Conservation (phyloP, 2,888 invertebrate species). For the Acleris laterana region DNA sequence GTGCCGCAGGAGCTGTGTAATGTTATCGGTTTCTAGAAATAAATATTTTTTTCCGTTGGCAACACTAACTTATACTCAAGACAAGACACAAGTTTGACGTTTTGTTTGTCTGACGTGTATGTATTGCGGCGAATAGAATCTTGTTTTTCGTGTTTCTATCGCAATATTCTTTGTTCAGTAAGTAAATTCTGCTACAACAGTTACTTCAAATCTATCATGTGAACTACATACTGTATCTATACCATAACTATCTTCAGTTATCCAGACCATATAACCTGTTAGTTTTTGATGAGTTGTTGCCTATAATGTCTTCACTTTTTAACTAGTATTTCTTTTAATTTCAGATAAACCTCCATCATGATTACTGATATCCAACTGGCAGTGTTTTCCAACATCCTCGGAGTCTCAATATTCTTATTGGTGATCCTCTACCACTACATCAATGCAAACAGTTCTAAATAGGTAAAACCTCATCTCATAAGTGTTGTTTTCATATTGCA, state of each 20-base stretch:
- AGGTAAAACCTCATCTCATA: conserved; percentile 39
- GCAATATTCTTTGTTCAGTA: conserved; percentile 8
- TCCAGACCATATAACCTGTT: neutral
- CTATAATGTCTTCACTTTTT: neutral
- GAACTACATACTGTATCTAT: neutral
- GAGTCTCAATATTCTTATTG: conserved; percentile 94
- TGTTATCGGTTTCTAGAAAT: conserved; percentile 14
- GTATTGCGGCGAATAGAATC: conserved; percentile 19
- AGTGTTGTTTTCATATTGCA: too few species aligned
- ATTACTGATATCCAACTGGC: conserved; percentile 98
- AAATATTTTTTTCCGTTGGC: neutral
- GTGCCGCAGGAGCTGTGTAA: neutral
- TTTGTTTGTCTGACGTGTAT: conserved; percentile 36
- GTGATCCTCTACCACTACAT: conserved; percentile 99
- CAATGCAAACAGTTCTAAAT: conserved; percentile 91
- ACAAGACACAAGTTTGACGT: neutral
- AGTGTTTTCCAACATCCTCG: conserved; percentile 97
- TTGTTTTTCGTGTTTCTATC: conserved; percentile 2
- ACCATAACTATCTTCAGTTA: neutral
- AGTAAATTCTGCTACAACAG: conserved; percentile 1
- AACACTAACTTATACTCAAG: neutral
- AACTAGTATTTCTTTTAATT: conserved; percentile 38
- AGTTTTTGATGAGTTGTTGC: too few species aligned
- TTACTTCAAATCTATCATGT: too few species aligned
- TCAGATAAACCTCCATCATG: conserved; percentile 83